A percentile compares a stretch with the other conserved stretches of the same genome.
phyloP scores from a whole-genome alignment of 2,797 vertebrate species.

The Labroides dimidiatus region DNA sequence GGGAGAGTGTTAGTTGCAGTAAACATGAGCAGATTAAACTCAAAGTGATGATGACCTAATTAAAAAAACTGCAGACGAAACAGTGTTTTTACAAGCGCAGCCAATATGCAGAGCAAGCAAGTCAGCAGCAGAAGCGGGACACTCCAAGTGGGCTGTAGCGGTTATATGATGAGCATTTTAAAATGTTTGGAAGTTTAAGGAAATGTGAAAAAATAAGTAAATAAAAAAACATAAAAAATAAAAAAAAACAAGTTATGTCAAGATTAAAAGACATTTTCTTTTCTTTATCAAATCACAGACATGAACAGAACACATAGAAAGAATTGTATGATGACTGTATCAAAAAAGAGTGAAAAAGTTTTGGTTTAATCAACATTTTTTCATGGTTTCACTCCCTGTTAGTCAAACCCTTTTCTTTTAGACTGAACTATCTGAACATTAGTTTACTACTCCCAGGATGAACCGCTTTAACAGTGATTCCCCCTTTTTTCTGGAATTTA shows the following conservation, averaged over 20 bases:
- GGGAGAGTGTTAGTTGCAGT: conserved; percentile 49
- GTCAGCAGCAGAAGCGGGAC: conserved; percentile 29
- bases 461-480: too few species aligned
- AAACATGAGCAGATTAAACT: conserved; percentile 66
- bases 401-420: too few species aligned
- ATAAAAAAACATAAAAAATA: background rate
- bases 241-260: background rate
- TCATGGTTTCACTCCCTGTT: too few species aligned
- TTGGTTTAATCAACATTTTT: too few species aligned
- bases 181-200: conserved; percentile 1
- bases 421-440: too few species aligned
- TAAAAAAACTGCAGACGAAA: conserved; percentile 54
- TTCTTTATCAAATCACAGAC: too few species aligned
- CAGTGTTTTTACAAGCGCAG: conserved; percentile 41
- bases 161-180: conserved; percentile 4
- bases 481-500: too few species aligned
- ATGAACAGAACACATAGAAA: too few species aligned
- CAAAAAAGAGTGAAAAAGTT: too few species aligned
- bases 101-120: conserved; percentile 50
- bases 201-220: background rate
- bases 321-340: too few species aligned
- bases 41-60: conserved; percentile 67
- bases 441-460: too few species aligned
- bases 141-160: conserved; percentile 16
- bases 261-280: too few species aligned